phyloP scores from a whole-genome alignment of 2,888 invertebrate species.

The Drosophila fungiperda region DNA sequence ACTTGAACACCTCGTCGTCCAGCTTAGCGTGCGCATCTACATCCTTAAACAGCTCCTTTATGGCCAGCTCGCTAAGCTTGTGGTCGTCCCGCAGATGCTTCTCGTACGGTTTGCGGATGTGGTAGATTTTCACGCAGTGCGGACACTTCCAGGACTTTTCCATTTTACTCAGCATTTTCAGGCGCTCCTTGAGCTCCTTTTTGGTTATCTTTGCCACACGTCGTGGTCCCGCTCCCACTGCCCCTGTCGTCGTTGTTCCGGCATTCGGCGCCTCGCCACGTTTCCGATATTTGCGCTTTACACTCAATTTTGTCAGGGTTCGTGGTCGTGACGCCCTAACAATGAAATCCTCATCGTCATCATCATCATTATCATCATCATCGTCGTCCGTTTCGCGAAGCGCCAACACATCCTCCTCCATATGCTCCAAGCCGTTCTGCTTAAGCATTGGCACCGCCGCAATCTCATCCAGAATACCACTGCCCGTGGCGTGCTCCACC shows the following conservation, averaged over 20 bases:
- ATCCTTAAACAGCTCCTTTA: conserved; percentile 79
- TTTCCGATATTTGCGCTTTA: conserved; percentile 70
- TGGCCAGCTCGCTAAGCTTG: conserved; percentile 69
- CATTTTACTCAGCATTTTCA: conserved; percentile 78
- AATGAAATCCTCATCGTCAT: conserved; percentile 13
- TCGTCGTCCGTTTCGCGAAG: conserved; percentile 51
- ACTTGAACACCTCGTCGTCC: conserved; percentile 80
- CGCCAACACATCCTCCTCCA: conserved; percentile 75
- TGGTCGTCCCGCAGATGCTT: conserved; percentile 83
- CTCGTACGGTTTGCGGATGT: conserved; percentile 83
- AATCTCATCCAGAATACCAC: conserved; percentile 74
- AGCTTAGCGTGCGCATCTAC: conserved; percentile 69
- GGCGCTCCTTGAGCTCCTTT: conserved; percentile 78
- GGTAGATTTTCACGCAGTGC: conserved; percentile 83
- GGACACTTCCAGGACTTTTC: conserved; percentile 82
- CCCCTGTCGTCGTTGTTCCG: conserved; percentile 3
- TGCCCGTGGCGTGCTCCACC: conserved; percentile 61
- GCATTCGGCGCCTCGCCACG: conserved; percentile 45
- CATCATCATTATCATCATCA: conserved; percentile 34
- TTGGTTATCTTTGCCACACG: conserved; percentile 78
- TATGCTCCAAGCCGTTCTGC: conserved; percentile 53
- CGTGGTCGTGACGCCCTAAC: neutral
- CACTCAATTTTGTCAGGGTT: conserved; percentile 34
- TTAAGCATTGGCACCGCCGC: conserved; percentile 75
- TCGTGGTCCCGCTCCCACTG: conserved; percentile 41